Evolutionary conservation across 2,888 invertebrate genomes (phyloP), one percentile per base, ranked within the genome.

Genomic region (Crioceris asparagi): DNA sequence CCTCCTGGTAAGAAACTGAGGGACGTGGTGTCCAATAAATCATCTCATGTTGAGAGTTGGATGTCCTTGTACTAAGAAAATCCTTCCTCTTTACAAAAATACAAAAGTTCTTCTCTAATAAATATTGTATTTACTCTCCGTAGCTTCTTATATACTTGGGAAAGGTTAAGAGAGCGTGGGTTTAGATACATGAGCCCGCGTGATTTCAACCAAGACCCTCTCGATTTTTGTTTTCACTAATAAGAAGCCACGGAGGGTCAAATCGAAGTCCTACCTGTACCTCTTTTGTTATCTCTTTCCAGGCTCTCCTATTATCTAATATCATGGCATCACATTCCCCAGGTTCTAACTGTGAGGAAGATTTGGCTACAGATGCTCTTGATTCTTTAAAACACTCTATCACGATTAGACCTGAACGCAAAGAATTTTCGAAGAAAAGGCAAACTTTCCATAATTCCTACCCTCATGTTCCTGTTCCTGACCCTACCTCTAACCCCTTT

Each of bases 291-390:
- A n/a, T n/a, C n/a, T n/a, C n/a, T n/a, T n/a, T n/a, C n/a, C n/a
- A n/a, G n/a, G n/a, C n/a, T n/a, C 29, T 47, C 10, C 12, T 47
- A 4, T 18, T 47, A 12, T 45, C 45, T 16, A 48, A 47, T 39
- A 40, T 47, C 14, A 30, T 39, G 17, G 44, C 42, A 6, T 14
- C 38, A 12, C 36, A 46, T 21, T 42, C 40, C 4, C 17, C 29
- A 15, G 40, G 38, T 11, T 10, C 38, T 30, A 46, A 42, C 25
- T 46, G 44, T 38, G 46, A 46, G 23, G 29, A 36, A n/a, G 43
- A 44, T 29, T 31, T 39, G 12, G 15, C 30, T 11, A 14, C 12
- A 12, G 41, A n/a, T n/a, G n/a, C n/a, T n/a, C n/a, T n/a, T n/a
- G n/a, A n/a, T n/a, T n/a, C n/a, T n/a, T n/a, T n/a, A n/a, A n/a